Evolutionary conservation across 1,140 invertebrate species (phyloP), one percentile per base, ranked within the genome.

Genomic region (Vanessa tameamea): DNA sequence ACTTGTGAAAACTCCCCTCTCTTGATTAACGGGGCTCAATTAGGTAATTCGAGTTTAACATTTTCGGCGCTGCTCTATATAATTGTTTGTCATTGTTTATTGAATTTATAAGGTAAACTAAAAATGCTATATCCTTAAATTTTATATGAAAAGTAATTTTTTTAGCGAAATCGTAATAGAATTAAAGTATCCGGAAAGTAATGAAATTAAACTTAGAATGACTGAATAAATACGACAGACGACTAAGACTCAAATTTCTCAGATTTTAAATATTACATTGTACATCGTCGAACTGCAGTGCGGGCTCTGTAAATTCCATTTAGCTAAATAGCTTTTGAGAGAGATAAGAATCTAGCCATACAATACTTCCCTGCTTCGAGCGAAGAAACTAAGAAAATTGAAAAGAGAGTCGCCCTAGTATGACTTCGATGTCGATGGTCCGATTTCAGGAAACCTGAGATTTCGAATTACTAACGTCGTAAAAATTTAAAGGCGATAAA

Each of bases 241-340:
- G 77, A 82, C 83, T 92, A 85, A 87, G 84, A 88, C 86, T 91
- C 82, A 89, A 91, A 90, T 88, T 92, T 90, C 85, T 47, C 74
- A 87, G 84, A 88, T 91, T 92, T 92, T 92, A 92, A 92, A 92
- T 92, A 92, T 92, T 91, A 88, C 90, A 91, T 81, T 91, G 87
- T 91, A 91, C 89, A 90, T 86, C 84, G 87, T 90, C 89, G 89
- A 92, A 92, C 91, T 92, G 91, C 91, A 92, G 86, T 91, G 88
- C 89, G 85, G 89, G 89, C 87, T 90, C 83, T 88, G 89, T 92
- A 92, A 92, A 92, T 92, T 92, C 91, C 90, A 92, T 92, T 92
- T 91, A 91, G 89, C 87, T 92, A 92, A 92, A 92, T 92, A 92
- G 90, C 90, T 92, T 92, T 92, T 86, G 85, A 87, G 89, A 83